Base-by-base conservation (phyloP, 2,113 vertebrate species). In the Orthonyx spaldingii region DNA sequence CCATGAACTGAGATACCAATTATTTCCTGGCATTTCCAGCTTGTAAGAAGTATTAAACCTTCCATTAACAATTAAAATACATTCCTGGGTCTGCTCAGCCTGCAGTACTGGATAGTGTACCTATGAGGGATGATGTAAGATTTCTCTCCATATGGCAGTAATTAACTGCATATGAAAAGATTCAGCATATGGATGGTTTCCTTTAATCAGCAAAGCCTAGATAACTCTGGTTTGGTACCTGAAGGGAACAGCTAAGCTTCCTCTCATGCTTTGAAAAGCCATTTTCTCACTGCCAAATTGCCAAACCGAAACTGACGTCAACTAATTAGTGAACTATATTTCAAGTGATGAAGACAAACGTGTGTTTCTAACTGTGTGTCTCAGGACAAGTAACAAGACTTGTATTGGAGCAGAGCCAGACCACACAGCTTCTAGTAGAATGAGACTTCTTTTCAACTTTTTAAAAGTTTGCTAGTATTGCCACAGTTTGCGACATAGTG, bases 21-120 rank as follows among this genome's bases (percentile, higher is more conserved):
- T 89, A 89, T 70, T 91, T 91, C 82, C 94, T 83, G 70, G 74
- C 84, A 91, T 82, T 91, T 94, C 94, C 89, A 97, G 91, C 78
- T 80, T 89, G 53, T 69, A 41, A 92, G 86, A 71, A 68, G 60
- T 53, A 89, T 61, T 87, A 96, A 91, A 46, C 57, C 66, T 83
- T 55, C 65, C 33, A 96, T 93, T 95, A 96, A 76, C 87, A 91
- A 94, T 69, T 96, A 84, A 91, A 93, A 94, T 75, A 33, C 90
- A 90, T 90, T 91, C 95, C 57, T 85, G 35, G 55, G 84, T 90
- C 61, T 95, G 93, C 44, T 89, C 89, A 97, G 89, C 95, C 87
- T 96, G 95, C 87, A 95, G 74, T 94, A 96, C 95, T 90, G 93
- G 95, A 79, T 89, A 65, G 42, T 14, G 42, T 79, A 69, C 68